These are phyloP conservation scores for Rhinophrynus dorsalis DNA, from an alignment of 2,797 vertebrate genomes.

Conservation along the genomic window DNA sequence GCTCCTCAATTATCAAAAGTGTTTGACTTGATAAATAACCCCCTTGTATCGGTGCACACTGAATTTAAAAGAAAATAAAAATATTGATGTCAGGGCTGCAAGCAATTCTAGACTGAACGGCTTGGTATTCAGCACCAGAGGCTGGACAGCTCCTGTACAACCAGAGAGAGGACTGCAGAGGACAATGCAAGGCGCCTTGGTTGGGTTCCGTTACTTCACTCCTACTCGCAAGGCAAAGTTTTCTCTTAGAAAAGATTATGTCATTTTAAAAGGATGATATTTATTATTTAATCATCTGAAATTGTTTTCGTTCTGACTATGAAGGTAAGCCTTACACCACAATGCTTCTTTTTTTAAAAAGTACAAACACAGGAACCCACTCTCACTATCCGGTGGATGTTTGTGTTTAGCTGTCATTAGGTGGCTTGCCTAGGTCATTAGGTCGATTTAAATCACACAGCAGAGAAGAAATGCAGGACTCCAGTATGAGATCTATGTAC, in stretches of 20 bases:
- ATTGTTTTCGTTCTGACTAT: too few relatives aligned
- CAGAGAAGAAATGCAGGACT: slow-evolving; percentile 11
- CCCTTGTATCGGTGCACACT: too few relatives aligned
- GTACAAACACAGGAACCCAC: neutral
- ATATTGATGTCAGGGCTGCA: slow-evolving; percentile 23
- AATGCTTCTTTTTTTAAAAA: neutral
- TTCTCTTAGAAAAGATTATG: slow-evolving; percentile 13
- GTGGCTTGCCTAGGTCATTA: slow-evolving; percentile 46
- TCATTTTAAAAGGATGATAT: neutral
- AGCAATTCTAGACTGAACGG: slow-evolving; percentile 40
- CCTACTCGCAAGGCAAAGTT: slow-evolving; percentile 37
- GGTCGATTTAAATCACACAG: slow-evolving; percentile 25
- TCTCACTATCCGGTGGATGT: neutral
- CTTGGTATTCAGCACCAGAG: slow-evolving; percentile 54
- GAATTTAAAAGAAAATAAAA: too few relatives aligned
- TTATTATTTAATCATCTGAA: too few relatives aligned
- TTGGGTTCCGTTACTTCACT: slow-evolving; percentile 21
- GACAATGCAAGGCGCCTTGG: slow-evolving; percentile 6
- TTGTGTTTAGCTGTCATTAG: slow-evolving; percentile 26
- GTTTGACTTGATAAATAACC: too few relatives aligned
- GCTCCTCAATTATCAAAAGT: too few relatives aligned
- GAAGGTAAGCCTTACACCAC: neutral
- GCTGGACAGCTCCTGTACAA: slow-evolving; percentile 50
- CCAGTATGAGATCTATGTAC: slow-evolving; percentile 54
- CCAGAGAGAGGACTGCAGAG: neutral